Evolutionary conservation across 1,140 invertebrate species (phyloP).

Genomic region (Protaetia brevitarsis): DNA sequence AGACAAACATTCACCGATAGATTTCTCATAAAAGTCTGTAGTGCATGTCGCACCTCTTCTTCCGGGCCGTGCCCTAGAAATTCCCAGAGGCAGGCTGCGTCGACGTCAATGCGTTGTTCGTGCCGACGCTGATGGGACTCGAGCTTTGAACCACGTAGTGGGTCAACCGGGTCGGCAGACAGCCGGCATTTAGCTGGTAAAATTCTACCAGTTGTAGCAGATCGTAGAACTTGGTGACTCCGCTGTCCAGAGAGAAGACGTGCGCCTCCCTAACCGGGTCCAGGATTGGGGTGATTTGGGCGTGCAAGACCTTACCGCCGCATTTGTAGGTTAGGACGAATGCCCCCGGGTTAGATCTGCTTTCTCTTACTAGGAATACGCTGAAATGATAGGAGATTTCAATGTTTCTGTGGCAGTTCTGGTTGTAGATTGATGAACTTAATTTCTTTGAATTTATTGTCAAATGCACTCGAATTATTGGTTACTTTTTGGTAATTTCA

Average conservation of each 20-base stretch:
- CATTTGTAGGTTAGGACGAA: constrained; percentile 64
- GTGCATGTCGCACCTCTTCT: background rate
- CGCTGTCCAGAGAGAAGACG: constrained; percentile 59
- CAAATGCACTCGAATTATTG: no score
- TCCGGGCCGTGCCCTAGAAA: constrained; percentile 4
- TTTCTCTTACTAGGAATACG: constrained; percentile 63
- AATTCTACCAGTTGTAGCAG: constrained; percentile 65
- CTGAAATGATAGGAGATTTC: no score
- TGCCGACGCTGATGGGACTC: constrained; percentile 28
- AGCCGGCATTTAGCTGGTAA: constrained; percentile 63
- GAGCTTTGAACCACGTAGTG: constrained; percentile 55
- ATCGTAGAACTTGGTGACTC: constrained; percentile 64
- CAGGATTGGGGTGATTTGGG: constrained; percentile 53
- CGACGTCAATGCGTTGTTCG: constrained; percentile 5
- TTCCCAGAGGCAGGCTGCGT: constrained; percentile 8
- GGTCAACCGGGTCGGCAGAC: constrained; percentile 59
- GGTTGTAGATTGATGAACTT: no score
- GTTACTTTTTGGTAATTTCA: no score
- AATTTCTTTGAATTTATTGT: no score
- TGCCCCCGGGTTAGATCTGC: constrained; percentile 57
- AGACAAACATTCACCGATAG: background rate
- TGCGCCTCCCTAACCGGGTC: constrained; percentile 48
- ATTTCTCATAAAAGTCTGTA: constrained; percentile 18
- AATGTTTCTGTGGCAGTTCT: no score
- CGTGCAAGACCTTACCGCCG: constrained; percentile 59